Conservation (phyloP, 2,797 vertebrate species). For the Artibeus jamaicensis region DNA sequence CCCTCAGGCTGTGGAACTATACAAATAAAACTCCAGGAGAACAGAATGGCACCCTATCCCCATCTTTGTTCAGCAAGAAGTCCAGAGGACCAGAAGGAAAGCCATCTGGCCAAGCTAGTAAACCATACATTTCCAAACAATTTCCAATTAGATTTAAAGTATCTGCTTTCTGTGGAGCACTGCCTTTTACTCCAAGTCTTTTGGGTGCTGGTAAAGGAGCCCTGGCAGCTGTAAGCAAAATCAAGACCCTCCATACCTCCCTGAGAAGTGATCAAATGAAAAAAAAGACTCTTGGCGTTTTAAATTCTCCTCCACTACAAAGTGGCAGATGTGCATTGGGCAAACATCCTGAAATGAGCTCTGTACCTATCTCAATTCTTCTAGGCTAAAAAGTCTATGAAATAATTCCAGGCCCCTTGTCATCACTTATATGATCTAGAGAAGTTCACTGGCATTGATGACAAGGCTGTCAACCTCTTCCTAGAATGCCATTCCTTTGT, state of each 20-base stretch:
- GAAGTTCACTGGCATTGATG: constrained; percentile 79
- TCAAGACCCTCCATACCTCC: neutral
- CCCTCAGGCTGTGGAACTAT: neutral
- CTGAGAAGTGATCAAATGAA: neutral
- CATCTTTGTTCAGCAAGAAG: constrained; percentile 34
- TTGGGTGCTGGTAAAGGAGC: neutral
- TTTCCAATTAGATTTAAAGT: constrained; percentile 56
- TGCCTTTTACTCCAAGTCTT: constrained; percentile 33
- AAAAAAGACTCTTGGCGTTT: neutral
- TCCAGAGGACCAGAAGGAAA: constrained; percentile 7
- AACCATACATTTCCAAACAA: constrained; percentile 45
- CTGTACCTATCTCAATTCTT: constrained; percentile 76
- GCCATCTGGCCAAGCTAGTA: neutral
- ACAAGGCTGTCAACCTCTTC: constrained; percentile 82
- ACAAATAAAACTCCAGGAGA: constrained; percentile 21
- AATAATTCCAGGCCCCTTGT: constrained; percentile 79
- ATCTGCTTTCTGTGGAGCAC: neutral
- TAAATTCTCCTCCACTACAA: constrained; percentile 1
- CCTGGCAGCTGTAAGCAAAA: constrained; percentile 18
- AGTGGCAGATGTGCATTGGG: neutral
- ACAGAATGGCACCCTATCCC: neutral
- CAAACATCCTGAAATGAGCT: constrained; percentile 69
- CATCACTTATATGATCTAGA: constrained; percentile 84
- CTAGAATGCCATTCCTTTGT: constrained; percentile 83
- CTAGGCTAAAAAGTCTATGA: constrained; percentile 78